Evolutionary conservation across 2,888 invertebrate genomes (phyloP), one percentile per base, ranked within the genome.

Genomic region (Rhingia campestris): DNA sequence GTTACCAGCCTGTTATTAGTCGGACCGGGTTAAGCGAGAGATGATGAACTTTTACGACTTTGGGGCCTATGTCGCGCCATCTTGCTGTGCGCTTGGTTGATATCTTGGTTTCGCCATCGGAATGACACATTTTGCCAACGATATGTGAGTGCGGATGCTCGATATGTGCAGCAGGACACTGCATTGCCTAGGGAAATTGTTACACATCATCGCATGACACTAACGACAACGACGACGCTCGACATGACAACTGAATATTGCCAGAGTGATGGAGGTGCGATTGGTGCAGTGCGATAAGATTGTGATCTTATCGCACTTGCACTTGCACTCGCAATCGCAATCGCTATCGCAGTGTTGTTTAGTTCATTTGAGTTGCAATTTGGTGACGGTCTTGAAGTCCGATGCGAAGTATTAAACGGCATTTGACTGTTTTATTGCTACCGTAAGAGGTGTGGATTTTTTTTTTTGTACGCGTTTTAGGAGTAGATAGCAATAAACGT

Each of bases 31-130:
- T 43, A 73, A 54, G 41, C 49, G 58, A 76, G 58, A 58, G 77
- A 82, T 69, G 82, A 82, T 79, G 82, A 82, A 82, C 82, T 79
- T 73, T 82, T 66, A 82, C 79, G 82, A 82, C 82, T 79, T 69
- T 69, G 53, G 77, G 67, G 53, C 67, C 22, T 22, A 64, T 82
- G 73, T 69, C 53, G 76, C 58, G 64, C 54, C 49, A 61, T 61
- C 67, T 74, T 32, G 74, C 22, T 49, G 66, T 80, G 66, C 70
- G 49, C 30, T 4, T 30, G 54, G 54, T 70, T 84, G 84, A 80
- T 84, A 84, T 84, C 84, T 80, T 70, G 69, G 74, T 80, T 75
- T 75, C 33, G 43, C 84, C 80, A 84, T 84, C 82, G 69, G 41
- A 74, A 43, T 79, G 79, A 59, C 74, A 70, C 82, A 74, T 82